A percentile compares a stretch with the other conserved stretches of the same genome.
phyloP scores from a whole-genome alignment of 2,113 vertebrate genomes.

The Coptodon rendalli region DNA sequence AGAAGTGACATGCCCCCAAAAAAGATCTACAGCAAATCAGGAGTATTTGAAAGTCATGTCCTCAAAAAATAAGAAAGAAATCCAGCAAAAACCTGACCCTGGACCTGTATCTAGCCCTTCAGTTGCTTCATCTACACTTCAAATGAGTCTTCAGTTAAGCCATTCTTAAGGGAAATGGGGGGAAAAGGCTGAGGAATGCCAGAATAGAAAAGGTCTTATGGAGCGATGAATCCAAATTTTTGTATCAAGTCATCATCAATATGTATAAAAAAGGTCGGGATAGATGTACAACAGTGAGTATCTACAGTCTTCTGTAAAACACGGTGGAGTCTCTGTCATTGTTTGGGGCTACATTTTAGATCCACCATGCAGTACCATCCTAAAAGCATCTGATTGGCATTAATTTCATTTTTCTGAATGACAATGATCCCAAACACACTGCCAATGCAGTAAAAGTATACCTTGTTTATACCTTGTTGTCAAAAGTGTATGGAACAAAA shows the following conservation, averaged over 20 bases:
- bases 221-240: background rate
- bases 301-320: background rate
- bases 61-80: background rate
- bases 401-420: background rate
- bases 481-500: background rate
- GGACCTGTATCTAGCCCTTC: background rate
- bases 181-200: background rate
- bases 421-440: background rate
- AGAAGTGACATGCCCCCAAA: accelerated
- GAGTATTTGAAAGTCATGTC: background rate
- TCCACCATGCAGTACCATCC: background rate
- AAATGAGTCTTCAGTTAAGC: background rate
- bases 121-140: background rate
- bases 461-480: background rate
- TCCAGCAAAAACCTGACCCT: background rate
- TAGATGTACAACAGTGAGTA: background rate
- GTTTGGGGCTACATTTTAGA: background rate
- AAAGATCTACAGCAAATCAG: background rate
- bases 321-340: background rate
- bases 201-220: background rate
- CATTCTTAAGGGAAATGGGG: background rate
- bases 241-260: background rate
- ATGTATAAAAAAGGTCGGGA: background rate
- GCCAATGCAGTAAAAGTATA: background rate
- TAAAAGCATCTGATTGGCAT: background rate